Conservation (phyloP, 2,888 invertebrate species). For the Synanthedon andrenaeformis region DNA sequence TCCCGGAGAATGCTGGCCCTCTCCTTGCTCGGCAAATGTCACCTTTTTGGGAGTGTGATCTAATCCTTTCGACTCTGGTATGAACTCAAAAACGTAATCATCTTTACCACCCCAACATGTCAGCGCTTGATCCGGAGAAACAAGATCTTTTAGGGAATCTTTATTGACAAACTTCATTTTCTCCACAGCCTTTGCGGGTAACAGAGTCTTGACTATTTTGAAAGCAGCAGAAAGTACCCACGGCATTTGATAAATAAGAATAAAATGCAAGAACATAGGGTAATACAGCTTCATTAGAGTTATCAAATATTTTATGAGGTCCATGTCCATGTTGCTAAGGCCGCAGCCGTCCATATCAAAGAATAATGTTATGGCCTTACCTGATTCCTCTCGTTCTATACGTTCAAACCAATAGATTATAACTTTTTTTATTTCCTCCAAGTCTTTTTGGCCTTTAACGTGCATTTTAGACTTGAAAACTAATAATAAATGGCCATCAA, state of each 20-base stretch:
- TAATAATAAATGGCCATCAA: slow-evolving; percentile 82
- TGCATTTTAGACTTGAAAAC: slow-evolving; percentile 86
- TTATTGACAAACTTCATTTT: slow-evolving; percentile 88
- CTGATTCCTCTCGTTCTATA: slow-evolving; percentile 79
- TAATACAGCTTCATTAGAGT: slow-evolving; percentile 89
- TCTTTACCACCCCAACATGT: slow-evolving; percentile 85
- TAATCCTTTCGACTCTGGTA: slow-evolving; percentile 66
- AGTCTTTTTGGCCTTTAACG: slow-evolving; percentile 80
- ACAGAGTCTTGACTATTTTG: slow-evolving; percentile 87
- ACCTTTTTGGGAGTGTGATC: slow-evolving; percentile 64
- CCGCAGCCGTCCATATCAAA: slow-evolving; percentile 94
- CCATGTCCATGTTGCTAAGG: slow-evolving; percentile 90
- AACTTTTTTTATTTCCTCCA: slow-evolving; percentile 81
- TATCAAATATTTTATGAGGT: slow-evolving; percentile 88
- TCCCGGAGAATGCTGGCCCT: slow-evolving; percentile 49
- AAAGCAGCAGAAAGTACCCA: slow-evolving; percentile 94
- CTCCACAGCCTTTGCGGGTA: slow-evolving; percentile 90
- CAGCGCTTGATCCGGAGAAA: slow-evolving; percentile 81
- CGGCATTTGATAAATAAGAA: slow-evolving; percentile 93
- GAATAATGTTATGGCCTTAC: slow-evolving; percentile 83
- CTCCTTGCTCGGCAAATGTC: slow-evolving; percentile 36
- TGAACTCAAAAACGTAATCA: slow-evolving; percentile 78
- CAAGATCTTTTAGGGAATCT: slow-evolving; percentile 78
- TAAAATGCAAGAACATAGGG: slow-evolving; percentile 88
- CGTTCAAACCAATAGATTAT: slow-evolving; percentile 90